Evolutionary conservation across 2,113 vertebrate species (phyloP), one percentile per base, ranked within the genome.

Genomic region (Setophaga coronata): DNA sequence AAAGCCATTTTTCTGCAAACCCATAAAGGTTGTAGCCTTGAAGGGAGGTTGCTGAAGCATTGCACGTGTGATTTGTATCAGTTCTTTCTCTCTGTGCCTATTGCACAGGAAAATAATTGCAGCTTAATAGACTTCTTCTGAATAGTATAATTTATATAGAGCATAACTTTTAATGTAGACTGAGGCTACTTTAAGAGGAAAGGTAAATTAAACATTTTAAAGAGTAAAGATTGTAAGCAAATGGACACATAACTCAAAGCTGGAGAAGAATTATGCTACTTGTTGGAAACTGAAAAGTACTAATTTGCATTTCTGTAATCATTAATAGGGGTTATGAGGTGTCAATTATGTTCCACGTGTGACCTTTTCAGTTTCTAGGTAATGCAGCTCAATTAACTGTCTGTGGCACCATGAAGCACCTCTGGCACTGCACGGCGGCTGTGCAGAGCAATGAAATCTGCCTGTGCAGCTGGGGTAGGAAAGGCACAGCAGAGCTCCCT

Each of bases 361-460:
- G 97, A 98, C 97, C 97, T 98, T 98, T 98, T 96, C 70, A 85
- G 92, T 97, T 97, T 97, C 94, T 96, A 96, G 81, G 81, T 96
- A 98, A 97, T 97, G 92, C 93, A 90, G 97, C 95, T 97, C 97
- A 97, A 97, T 97, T 98, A 98, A 98, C 98, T 97, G 97, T 95
- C 97, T 98, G 96, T 97, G 91, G 95, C 96, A 95, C 94, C 97
- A 95, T 97, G 97, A 98, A 98, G 89, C 96, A 95, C 94, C 74
- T 61, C 95, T 98, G 90, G 11, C 81, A 82, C 74, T 95, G 95
- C 89, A 81, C 89, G 95, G 83, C 94, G 97, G 81, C 95, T 96
- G 48, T 31, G 90, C 86, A 97, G 97, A 95, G 97, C 96, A 97
- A 96, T 98, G 96, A 98, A 97, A 97, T 93, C 58, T 97, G 96